phyloP scores from a whole-genome alignment of 2,888 invertebrate species.

The Protonemura montana region DNA sequence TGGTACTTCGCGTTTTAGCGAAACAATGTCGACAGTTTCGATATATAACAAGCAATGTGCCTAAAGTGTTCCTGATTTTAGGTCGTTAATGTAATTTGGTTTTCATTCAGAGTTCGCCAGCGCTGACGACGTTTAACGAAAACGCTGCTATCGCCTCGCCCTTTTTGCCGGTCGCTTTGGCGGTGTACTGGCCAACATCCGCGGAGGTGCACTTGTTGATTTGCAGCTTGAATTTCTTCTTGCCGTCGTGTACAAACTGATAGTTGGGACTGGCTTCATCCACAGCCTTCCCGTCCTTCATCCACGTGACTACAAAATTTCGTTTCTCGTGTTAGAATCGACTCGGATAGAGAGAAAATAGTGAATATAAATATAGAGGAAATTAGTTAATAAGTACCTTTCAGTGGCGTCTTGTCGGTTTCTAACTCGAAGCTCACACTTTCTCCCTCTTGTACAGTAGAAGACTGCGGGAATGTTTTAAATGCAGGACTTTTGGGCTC shows the following conservation, averaged over 20 bases:
- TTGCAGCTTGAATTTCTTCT: constrained; percentile 79
- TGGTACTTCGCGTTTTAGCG: not conserved
- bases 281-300: constrained; percentile 90
- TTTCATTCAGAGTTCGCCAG: constrained; percentile 62
- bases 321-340: not conserved
- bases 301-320: constrained; percentile 70
- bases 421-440: constrained; percentile 82
- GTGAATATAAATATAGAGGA: not conserved
- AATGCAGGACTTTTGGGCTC: constrained; percentile 83
- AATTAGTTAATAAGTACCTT: constrained; percentile 57
- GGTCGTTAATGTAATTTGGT: not conserved
- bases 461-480: constrained; percentile 87
- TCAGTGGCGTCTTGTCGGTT: constrained; percentile 69
- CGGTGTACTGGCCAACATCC: constrained; percentile 89
- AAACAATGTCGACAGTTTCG: not conserved
- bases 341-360: too few relatives aligned
- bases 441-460: constrained; percentile 82
- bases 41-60: not conserved
- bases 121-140: constrained; percentile 79
- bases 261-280: constrained; percentile 76
- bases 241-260: constrained; percentile 83
- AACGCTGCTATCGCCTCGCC: constrained; percentile 85
- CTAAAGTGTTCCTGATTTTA: constrained; percentile 28
- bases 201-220: constrained; percentile 76
- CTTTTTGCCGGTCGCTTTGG: constrained; percentile 84